phyloP scores from a whole-genome alignment of 2,888 invertebrate genomes.

The Axea sp. region DNA sequence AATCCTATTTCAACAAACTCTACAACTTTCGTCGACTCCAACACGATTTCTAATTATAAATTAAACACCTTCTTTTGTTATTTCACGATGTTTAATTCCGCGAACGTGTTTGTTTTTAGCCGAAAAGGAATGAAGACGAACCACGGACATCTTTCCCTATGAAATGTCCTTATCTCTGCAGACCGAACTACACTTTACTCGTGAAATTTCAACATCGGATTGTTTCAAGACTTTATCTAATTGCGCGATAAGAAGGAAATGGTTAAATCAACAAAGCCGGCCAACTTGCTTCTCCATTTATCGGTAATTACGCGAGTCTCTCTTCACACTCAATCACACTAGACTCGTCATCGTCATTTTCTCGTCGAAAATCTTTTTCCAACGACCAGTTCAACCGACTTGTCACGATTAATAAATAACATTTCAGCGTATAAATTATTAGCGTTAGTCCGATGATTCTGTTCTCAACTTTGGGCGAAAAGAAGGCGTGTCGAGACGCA shows the following conservation, averaged over 20 bases:
- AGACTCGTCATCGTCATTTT: conserved; percentile 1
- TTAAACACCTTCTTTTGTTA: no score
- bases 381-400: no score
- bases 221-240: conserved; percentile 50
- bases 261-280: conserved; percentile 51
- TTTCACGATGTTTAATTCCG: conserved; percentile 5
- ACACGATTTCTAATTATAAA: no score
- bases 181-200: conserved; percentile 1
- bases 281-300: conserved; percentile 19
- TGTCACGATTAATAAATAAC: conserved; percentile 21
- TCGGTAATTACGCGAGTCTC: conserved; percentile 15
- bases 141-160: conserved; percentile 41
- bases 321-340: not conserved
- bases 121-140: conserved; percentile 51
- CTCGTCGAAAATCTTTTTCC: no score
- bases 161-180: conserved; percentile 38
- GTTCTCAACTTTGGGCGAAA: not conserved
- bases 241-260: conserved; percentile 36
- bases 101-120: conserved; percentile 11
- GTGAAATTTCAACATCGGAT: conserved; percentile 12
- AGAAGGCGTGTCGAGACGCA: not conserved
- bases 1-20: no score
- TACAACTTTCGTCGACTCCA: no score
- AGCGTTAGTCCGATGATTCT: not conserved
- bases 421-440: conserved; percentile 11